Evolutionary conservation across 2,888 invertebrate genomes (phyloP).

Genomic region (Heliconius erato): DNA sequence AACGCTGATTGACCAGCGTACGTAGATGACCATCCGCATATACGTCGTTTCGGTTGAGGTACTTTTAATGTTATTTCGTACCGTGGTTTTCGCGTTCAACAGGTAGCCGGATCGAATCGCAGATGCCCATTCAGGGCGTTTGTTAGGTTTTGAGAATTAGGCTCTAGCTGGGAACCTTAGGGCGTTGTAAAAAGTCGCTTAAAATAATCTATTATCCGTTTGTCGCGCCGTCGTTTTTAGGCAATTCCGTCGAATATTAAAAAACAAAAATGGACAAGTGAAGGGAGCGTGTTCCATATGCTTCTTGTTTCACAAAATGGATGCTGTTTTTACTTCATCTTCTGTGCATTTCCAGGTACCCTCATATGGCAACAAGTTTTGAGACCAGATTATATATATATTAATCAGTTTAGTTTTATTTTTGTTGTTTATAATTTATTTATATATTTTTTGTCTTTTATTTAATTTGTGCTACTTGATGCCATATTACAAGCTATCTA

Average conservation of each 20-base stretch:
- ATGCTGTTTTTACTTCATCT: conserved; percentile 78
- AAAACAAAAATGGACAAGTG: conserved; percentile 58
- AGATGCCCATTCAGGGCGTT: conserved; percentile 75
- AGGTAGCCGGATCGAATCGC: conserved; percentile 65
- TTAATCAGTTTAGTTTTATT: not conserved
- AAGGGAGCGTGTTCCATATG: conserved; percentile 65
- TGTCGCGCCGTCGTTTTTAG: conserved; percentile 37
- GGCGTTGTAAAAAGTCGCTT: conserved; percentile 33
- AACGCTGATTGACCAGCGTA: conserved; percentile 62
- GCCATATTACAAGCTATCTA: conserved; percentile 50
- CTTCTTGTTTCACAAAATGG: conserved; percentile 57
- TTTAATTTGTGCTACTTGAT: conserved; percentile 48
- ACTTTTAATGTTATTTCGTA: conserved; percentile 74
- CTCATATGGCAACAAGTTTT: conserved; percentile 72
- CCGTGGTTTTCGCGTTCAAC: conserved; percentile 63
- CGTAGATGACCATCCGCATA: conserved; percentile 66
- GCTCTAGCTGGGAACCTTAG: conserved; percentile 29
- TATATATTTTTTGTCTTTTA: not conserved
- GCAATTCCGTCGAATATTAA: conserved; percentile 39
- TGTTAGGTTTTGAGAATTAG: conserved; percentile 68
- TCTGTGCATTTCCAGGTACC: conserved; percentile 83
- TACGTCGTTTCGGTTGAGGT: conserved; percentile 75
- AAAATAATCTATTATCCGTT: conserved; percentile 20
- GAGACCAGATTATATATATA: conserved; percentile 12
- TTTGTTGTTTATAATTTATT: conserved; percentile 2